Evolutionary conservation across 2,888 invertebrate species (phyloP).

Genomic region (Sussaba pulchella): DNA sequence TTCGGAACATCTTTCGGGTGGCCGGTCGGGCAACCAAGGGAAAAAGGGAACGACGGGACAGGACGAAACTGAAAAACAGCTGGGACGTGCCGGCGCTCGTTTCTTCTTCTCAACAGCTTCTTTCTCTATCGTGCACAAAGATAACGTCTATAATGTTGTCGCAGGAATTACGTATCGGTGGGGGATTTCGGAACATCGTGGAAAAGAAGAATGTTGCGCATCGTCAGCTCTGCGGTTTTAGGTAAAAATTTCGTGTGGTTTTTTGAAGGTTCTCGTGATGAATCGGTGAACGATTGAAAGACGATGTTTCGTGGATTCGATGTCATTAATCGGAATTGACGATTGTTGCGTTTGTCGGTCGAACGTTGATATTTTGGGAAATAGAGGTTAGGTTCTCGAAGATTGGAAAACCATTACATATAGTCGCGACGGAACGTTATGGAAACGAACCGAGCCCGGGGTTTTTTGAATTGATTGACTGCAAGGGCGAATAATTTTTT

Average conservation of each 20-base stretch:
- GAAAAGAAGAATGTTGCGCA: slow-evolving; percentile 79
- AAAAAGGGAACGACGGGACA: slow-evolving; percentile 78
- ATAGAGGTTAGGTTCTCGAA: slow-evolving; percentile 65
- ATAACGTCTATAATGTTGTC: slow-evolving; percentile 24
- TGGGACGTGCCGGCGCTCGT: slow-evolving; percentile 69
- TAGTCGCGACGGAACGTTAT: slow-evolving; percentile 46
- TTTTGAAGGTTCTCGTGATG: background rate
- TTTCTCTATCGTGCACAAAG: slow-evolving; percentile 34
- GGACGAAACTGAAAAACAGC: slow-evolving; percentile 76
- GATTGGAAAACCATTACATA: slow-evolving; percentile 61
- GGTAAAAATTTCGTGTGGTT: slow-evolving; percentile 66
- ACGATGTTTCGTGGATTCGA: slow-evolving; percentile 1
- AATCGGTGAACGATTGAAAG: background rate
- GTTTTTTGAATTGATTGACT: background rate
- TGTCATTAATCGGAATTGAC: slow-evolving; percentile 1
- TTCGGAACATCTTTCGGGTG: slow-evolving; percentile 83
- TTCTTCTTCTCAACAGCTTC: slow-evolving; percentile 42
- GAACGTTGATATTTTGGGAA: slow-evolving; percentile 8
- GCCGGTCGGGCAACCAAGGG: slow-evolving; percentile 80
- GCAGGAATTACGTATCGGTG: slow-evolving; percentile 1
- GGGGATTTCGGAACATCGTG: slow-evolving; percentile 55
- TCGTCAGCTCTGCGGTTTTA: slow-evolving; percentile 73
- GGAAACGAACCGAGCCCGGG: slow-evolving; percentile 46
- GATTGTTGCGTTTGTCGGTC: slow-evolving; percentile 21
- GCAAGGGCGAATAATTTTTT: background rate